phyloP scores from a whole-genome alignment of 2,797 vertebrate genomes.

The Rhabdomys pumilio region DNA sequence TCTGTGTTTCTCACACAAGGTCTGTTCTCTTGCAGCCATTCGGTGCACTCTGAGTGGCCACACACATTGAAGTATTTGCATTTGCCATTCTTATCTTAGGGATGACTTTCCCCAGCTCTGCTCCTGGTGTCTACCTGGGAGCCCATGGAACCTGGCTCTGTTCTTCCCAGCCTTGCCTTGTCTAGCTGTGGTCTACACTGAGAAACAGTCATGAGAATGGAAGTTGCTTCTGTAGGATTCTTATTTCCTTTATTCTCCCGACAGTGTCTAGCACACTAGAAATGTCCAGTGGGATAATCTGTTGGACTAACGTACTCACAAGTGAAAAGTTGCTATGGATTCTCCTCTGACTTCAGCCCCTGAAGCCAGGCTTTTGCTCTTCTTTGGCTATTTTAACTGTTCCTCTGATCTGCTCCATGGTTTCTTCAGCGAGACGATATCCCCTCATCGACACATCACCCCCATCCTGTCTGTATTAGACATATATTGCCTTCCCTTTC shows the following conservation, averaged over 20 bases:
- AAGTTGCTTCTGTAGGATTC: background rate
- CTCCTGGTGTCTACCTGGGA: rapidly evolving
- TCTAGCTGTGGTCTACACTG: background rate
- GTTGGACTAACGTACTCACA: background rate
- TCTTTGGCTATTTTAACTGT: rapidly evolving
- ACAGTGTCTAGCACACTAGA: background rate
- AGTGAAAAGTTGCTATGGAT: background rate
- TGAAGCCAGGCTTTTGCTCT: background rate
- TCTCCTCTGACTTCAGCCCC: background rate
- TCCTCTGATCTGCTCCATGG: too few relatives aligned
- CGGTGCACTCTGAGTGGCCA: rapidly evolving
- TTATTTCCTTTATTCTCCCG: background rate
- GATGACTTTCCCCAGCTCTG: too few relatives aligned
- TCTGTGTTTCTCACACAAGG: rapidly evolving
- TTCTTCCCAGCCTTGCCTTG: background rate
- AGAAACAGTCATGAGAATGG: background rate
- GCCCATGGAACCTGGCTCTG: background rate
- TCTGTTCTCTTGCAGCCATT: rapidly evolving
- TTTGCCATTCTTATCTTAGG: background rate
- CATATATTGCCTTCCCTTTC: background rate
- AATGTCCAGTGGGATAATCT: too few relatives aligned
- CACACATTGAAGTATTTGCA: rapidly evolving
- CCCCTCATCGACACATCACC: too few relatives aligned
- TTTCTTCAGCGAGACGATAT: background rate
- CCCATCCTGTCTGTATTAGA: background rate